A percentile compares a stretch with the other conserved stretches of the same genome.
Conservation (phyloP, 2,113 vertebrate genomes). For the Gasterosteus aculeatus region DNA sequence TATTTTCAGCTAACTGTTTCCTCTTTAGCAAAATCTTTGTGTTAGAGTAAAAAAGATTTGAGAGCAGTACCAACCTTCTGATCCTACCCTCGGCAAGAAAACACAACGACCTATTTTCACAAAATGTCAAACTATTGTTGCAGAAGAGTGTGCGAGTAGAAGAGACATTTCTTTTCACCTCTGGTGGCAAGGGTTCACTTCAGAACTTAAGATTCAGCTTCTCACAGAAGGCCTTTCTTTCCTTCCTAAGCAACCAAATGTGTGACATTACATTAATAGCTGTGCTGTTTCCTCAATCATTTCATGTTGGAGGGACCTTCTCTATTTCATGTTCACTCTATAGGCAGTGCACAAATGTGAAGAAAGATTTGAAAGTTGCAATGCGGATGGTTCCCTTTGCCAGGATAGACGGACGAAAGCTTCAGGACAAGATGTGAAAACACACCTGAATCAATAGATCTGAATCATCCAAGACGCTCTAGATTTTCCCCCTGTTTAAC, state of each 20-base stretch:
- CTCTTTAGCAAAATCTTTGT: too few relatives aligned
- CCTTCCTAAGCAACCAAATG: not conserved
- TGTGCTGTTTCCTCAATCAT: not conserved
- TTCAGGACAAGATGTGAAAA: constrained; percentile 38
- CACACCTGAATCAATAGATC: constrained; percentile 37
- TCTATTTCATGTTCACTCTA: not conserved
- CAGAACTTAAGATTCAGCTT: not conserved
- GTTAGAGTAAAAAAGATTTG: not conserved
- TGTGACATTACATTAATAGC: not conserved
- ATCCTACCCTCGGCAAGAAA: not conserved
- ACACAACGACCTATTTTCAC: not conserved
- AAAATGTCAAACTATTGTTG: constrained; percentile 1
- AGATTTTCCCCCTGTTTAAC: not conserved
- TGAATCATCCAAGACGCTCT: constrained; percentile 41
- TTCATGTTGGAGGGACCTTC: not conserved
- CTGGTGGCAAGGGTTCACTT: not conserved
- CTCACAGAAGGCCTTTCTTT: not conserved
- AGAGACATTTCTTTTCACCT: not conserved
- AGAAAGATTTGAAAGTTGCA: not conserved
- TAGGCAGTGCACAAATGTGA: not conserved
- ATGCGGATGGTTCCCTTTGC: not conserved
- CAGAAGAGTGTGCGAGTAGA: not conserved
- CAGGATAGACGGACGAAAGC: constrained; percentile 1
- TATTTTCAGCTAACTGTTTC: not conserved
- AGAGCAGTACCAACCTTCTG: not conserved